Base-by-base conservation (phyloP, 2,797 vertebrate genomes). In the Gobio occitaniae region DNA sequence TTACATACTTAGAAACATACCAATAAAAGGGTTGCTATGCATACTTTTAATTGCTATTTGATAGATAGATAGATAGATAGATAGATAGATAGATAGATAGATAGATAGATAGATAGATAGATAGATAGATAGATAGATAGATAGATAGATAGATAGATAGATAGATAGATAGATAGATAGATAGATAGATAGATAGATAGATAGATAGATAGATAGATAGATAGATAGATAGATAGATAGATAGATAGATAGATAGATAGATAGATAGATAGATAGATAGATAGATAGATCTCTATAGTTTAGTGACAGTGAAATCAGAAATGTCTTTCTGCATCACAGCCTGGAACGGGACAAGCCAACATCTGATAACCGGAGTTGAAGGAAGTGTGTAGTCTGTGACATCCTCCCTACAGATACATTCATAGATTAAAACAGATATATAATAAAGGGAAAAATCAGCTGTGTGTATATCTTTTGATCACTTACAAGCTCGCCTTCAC, bases 281-380 rank as follows among this genome's bases (percentile, higher is more conserved):
- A 48, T 44, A 44, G 19, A 78, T 32, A 32, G 32, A 32, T 32
- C 41, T 63, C 91, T 93, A 94, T 75, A 93, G 78, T 38, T 89
- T 38, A 52, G 76, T 1, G 15, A 92, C 25, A 0, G 52, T 86
- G 50, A 94, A 92, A 63, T 93, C 87, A 1, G 86, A 71, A 47
- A 91, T 85, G 10, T 48, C 56, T 70, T 84, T 85, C 89, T 92
- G 91, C 77, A 93, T 87, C 56, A 87, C 90, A 3, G 72, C 79
- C 32, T 91, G 81, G 38, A 90, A 72, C 44, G 90, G n/a, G 63
- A 87, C 52, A 36, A 91, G 86, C 93, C 93, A 93, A 77, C 94
- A 95, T 1, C 19, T 13, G 66, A 89, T 3, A 47, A 2, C 38
- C 0, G 83, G 66, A 1, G 68, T 0, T 8, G 50, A n/a, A 36